Percentiles rank a stretch among this genome's conserved stretches.
These are phyloP conservation scores for Galaxea fascicularis DNA, from an alignment of 92 coral and sea anemone species.

Conservation along the genomic window DNA sequence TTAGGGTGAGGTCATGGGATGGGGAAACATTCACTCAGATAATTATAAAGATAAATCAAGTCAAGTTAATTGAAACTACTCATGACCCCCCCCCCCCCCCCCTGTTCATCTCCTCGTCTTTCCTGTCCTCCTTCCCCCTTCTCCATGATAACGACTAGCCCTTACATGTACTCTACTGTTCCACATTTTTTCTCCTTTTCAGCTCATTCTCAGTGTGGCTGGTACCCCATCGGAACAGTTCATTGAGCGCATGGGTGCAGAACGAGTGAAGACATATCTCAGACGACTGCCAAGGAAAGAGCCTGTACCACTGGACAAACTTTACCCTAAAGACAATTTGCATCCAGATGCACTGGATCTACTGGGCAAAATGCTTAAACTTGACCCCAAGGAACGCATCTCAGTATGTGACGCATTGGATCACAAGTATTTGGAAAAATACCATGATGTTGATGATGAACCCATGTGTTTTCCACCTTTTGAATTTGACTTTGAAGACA, in stretches of 20 bases:
- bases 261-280: conserved; percentile 93
- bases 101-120: too few relatives aligned
- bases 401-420: conserved; percentile 86
- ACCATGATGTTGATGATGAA: conserved; percentile 94
- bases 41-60: background rate
- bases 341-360: conserved; percentile 78
- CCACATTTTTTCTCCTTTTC: background rate
- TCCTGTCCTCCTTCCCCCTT: too few relatives aligned
- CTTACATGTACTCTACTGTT: background rate
- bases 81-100: background rate
- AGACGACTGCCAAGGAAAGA: conserved; percentile 85
- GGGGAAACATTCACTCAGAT: background rate
- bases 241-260: conserved; percentile 95
- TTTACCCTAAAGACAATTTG: conserved; percentile 76
- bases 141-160: too few relatives aligned
- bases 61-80: too few relatives aligned
- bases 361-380: conserved; percentile 84
- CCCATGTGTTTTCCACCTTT: conserved; percentile 88
- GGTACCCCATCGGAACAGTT: conserved; percentile 94
- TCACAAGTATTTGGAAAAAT: conserved; percentile 81
- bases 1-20: background rate
- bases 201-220: conserved; percentile 96
- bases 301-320: conserved; percentile 83
- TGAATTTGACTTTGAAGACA: conserved; percentile 91
- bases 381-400: conserved; percentile 88